Evolutionary conservation across 2,797 vertebrate species (phyloP).

Genomic region (Scleropages formosus): DNA sequence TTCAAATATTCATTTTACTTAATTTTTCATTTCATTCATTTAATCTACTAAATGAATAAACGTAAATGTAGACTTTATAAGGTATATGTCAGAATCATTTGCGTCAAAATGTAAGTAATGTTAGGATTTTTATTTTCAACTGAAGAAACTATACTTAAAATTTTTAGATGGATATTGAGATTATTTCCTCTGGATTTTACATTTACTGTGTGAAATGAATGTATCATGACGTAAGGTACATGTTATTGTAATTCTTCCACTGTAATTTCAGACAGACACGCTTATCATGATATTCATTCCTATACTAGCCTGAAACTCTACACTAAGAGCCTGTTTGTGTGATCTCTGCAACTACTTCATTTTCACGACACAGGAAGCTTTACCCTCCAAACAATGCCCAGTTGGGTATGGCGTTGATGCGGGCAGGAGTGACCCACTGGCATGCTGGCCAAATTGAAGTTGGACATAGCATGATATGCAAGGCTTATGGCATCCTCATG

Average conservation of each 20-base stretch:
- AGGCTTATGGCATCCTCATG: slow-evolving; percentile 85
- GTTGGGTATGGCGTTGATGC: slow-evolving; percentile 86
- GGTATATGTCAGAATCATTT: too few species aligned
- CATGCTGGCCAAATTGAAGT: slow-evolving; percentile 83
- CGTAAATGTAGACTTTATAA: too few species aligned
- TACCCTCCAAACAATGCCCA: slow-evolving; percentile 85
- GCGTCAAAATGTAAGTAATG: not conserved
- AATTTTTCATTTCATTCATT: too few species aligned
- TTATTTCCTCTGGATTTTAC: too few species aligned
- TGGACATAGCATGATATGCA: slow-evolving; percentile 85
- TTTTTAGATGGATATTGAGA: too few species aligned
- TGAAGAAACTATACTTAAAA: not conserved
- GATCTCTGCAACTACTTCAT: not conserved
- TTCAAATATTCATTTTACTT: too few species aligned
- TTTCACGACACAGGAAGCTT: slow-evolving; percentile 69
- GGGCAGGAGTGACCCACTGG: slow-evolving; percentile 88
- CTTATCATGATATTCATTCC: not conserved
- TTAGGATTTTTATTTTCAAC: not conserved
- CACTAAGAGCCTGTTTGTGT: not conserved
- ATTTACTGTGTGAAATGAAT: not conserved
- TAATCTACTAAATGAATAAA: too few species aligned
- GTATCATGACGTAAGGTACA: too few species aligned
- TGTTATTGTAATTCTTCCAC: too few species aligned
- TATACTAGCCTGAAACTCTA: too few species aligned
- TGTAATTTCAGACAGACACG: not conserved